phyloP scores from a whole-genome alignment of 2,888 invertebrate species.

The Athalia rosae region DNA sequence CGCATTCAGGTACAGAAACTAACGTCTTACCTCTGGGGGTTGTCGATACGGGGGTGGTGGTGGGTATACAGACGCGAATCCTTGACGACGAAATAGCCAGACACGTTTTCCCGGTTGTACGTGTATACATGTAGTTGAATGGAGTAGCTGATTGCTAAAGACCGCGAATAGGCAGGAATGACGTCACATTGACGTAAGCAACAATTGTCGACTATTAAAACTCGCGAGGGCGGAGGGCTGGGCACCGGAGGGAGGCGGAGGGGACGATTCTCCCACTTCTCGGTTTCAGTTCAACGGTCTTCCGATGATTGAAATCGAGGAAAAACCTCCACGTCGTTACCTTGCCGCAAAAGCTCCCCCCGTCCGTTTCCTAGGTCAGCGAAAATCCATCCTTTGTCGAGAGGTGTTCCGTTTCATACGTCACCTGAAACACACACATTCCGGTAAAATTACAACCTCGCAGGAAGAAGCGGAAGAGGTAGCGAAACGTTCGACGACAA shows the following conservation, averaged over 20 bases:
- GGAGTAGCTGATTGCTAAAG: neutral
- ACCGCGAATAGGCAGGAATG: slow-evolving; percentile 51
- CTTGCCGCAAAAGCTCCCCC: neutral
- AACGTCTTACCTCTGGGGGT: neutral
- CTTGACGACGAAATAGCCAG: neutral
- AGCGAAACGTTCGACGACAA: no score
- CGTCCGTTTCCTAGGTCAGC: no score
- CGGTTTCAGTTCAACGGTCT: neutral
- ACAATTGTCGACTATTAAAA: slow-evolving; percentile 67
- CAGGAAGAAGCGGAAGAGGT: no score
- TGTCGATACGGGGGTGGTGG: no score
- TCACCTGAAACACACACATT: no score
- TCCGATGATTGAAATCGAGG: slow-evolving; percentile 23
- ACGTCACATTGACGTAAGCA: slow-evolving; percentile 68
- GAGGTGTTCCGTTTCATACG: no score
- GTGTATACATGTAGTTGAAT: no score
- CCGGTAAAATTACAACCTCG: no score
- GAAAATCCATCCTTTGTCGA: no score
- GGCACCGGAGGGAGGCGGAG: neutral
- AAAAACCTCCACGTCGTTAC: neutral
- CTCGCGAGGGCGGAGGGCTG: neutral
- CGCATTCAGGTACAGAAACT: slow-evolving; percentile 60
- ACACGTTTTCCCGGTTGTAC: neutral
- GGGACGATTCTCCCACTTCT: neutral
- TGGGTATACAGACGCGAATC: no score